These are phyloP conservation scores for Corydoras sp. DNA, from an alignment of 2,113 vertebrate species.

Conservation along the genomic window DNA sequence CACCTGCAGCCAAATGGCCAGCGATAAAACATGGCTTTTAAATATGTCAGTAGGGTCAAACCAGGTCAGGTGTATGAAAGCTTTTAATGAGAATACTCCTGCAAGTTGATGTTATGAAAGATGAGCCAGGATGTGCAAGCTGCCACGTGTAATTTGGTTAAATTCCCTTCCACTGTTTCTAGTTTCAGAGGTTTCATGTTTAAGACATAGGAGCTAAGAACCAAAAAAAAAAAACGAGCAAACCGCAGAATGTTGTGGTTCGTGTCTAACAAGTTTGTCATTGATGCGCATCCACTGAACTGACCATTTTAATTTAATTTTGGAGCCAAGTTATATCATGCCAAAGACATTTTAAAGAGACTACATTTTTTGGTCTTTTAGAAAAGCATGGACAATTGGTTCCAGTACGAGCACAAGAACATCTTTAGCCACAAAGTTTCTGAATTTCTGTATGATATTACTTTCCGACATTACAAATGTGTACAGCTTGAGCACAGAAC, in stretches of 20 bases:
- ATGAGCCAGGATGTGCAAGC: slow-evolving; percentile 9
- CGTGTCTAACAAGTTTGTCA: background rate
- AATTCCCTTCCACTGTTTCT: background rate
- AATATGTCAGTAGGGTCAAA: slow-evolving; percentile 1
- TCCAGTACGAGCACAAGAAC: no score
- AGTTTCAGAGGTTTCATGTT: background rate
- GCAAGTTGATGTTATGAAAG: slow-evolving; percentile 13
- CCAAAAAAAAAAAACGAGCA: background rate
- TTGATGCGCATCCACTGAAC: background rate
- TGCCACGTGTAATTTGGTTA: slow-evolving; percentile 11
- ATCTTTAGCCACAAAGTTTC: no score
- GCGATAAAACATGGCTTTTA: background rate
- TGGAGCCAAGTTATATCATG: background rate
- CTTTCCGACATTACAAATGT: no score
- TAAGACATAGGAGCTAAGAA: background rate
- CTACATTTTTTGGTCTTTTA: background rate
- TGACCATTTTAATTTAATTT: background rate
- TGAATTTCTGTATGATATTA: no score
- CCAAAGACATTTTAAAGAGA: background rate
- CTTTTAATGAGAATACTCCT: slow-evolving; percentile 9
- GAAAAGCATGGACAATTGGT: background rate
- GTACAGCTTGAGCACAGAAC: no score
- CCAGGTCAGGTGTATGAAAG: slow-evolving; percentile 9
- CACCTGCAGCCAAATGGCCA: background rate
- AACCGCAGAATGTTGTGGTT: slow-evolving; percentile 20